A percentile compares a stretch with the other conserved stretches of the same genome.
Evolutionary conservation across 2,888 invertebrate species (phyloP).

Genomic region (Strigamia transsilvanica): DNA sequence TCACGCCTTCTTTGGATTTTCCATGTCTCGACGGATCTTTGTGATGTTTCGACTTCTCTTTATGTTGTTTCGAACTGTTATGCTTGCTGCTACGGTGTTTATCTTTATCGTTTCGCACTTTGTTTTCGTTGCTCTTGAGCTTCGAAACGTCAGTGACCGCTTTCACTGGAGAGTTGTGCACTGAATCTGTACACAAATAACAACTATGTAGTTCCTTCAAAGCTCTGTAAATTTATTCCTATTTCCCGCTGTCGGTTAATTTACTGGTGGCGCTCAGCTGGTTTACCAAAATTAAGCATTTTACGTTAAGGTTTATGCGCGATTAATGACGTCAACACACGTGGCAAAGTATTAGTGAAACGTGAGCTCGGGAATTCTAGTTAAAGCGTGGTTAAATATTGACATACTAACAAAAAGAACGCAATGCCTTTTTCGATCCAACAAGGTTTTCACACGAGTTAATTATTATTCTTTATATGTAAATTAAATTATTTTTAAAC

Average conservation of each 20-base stretch:
- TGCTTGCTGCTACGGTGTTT: background rate
- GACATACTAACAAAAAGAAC: too few species aligned
- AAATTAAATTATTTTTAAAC: too few species aligned
- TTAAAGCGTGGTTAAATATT: too few species aligned
- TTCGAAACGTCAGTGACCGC: conserved; percentile 56
- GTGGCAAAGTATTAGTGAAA: background rate
- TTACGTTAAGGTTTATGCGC: too few species aligned
- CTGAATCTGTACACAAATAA: background rate
- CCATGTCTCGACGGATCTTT: conserved; percentile 6
- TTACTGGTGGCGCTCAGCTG: too few species aligned
- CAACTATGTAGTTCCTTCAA: background rate
- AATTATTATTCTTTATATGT: too few species aligned
- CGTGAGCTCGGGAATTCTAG: too few species aligned
- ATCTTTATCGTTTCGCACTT: conserved; percentile 58
- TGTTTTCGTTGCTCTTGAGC: conserved; percentile 59
- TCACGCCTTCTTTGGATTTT: conserved; percentile 31
- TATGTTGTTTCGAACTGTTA: conserved; percentile 28
- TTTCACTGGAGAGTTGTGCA: background rate
- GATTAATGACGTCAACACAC: background rate
- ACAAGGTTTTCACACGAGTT: too few species aligned
- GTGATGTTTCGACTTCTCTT: conserved; percentile 35
- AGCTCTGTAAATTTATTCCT: background rate
- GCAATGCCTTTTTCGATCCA: too few species aligned
- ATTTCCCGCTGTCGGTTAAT: too few species aligned
- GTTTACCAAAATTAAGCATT: too few species aligned